A percentile compares a stretch with the other conserved stretches of the same genome.
Evolutionary conservation across 2,888 invertebrate genomes (phyloP).

Genomic region (Icerya purchasi): DNA sequence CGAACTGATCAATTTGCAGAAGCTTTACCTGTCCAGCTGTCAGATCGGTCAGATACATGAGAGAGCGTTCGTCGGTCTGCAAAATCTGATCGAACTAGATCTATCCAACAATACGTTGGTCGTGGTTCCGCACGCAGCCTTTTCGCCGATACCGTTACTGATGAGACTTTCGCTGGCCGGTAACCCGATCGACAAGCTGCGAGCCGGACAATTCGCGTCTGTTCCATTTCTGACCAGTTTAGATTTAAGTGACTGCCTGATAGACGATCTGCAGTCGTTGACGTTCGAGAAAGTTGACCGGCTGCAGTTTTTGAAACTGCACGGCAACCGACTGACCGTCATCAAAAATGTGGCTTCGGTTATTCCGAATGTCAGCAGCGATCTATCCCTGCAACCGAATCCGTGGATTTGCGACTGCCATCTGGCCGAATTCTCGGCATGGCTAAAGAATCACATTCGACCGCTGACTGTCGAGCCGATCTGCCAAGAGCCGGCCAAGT

Average conservation of each 20-base stretch:
- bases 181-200: slow-evolving; percentile 55
- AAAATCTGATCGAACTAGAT: slow-evolving; percentile 73
- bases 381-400: slow-evolving; percentile 63
- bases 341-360: slow-evolving; percentile 44
- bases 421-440: slow-evolving; percentile 49
- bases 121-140: slow-evolving; percentile 53
- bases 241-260: slow-evolving; percentile 60
- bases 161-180: slow-evolving; percentile 62
- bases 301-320: slow-evolving; percentile 63
- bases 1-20: slow-evolving; percentile 64
- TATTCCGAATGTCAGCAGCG: slow-evolving; percentile 51
- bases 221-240: slow-evolving; percentile 54
- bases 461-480: slow-evolving; percentile 57
- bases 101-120: slow-evolving; percentile 59
- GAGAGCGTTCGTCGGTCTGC: slow-evolving; percentile 59
- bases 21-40: slow-evolving; percentile 60
- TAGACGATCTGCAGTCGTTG: slow-evolving; percentile 50
- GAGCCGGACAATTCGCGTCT: slow-evolving; percentile 48
- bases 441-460: slow-evolving; percentile 49
- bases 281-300: slow-evolving; percentile 62
- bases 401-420: slow-evolving; percentile 77
- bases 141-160: slow-evolving; percentile 52
- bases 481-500: slow-evolving; percentile 45
- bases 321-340: slow-evolving; percentile 55
- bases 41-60: slow-evolving; percentile 54